Evolutionary conservation across 2,888 invertebrate species (phyloP), one percentile per base, ranked within the genome.

Genomic region (Agapostemon virescens): DNA sequence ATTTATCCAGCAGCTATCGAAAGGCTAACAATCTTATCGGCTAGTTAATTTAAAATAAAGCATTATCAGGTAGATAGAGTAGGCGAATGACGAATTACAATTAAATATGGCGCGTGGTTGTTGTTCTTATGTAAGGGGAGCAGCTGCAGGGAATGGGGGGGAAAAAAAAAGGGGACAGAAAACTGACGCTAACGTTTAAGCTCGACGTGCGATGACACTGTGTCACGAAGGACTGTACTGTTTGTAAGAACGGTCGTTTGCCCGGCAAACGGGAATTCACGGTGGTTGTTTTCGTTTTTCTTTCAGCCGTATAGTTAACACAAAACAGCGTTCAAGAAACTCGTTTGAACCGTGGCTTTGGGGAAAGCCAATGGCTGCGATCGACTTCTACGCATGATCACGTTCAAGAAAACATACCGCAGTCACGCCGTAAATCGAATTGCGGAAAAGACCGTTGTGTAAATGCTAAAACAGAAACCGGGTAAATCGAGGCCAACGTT

Each of bases 331-430:
- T 26, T 15, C 38, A 17, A 72, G 20, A 38, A 23, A 76, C 42
- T 49, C 23, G 58, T 58, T 80, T 71, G 40, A 69, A 75, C 40
- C 49, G 17, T 17, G 13, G 13, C 40, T 52, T 20, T 5, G 30
- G 33, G 33, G 49, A 68, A 52, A 69, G 26, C 38, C 30, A 58
- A 58, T 69, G 63, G 40, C 38, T 68, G 42, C 38, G 52, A 74
- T 66, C 70, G 17, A 40, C 79, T 83, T 80, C 45, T 84, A 83
- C 84, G 84, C 83, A 84, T 84, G 84, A 84, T 77, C 83, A 69
- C 38, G 64, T 73, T 75, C 66, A 42, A 77, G 69, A 61, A 67
- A 81, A 73, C 69, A 30, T 84, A 74, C 72, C 74, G 83, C 83
- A 84, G 72, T 75, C 72, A 74, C 66, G 42, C 36, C 69, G 42